Evolutionary conservation across 1,140 invertebrate species (phyloP).

Genomic region (Drosophila nasuta): DNA sequence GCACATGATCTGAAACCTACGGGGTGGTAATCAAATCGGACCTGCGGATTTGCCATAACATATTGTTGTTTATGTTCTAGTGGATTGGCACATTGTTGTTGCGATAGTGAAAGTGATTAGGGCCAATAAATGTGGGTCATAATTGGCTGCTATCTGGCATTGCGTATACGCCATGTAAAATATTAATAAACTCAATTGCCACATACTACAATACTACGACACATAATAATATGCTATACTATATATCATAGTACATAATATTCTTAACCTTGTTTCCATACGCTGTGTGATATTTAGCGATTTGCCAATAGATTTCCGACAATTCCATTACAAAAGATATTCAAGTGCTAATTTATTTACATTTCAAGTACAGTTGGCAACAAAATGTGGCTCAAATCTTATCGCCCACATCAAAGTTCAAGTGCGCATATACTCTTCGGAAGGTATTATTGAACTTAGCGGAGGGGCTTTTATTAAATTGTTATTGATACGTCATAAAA

Average conservation of each 20-base stretch:
- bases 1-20: slow-evolving; percentile 55
- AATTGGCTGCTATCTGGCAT: slow-evolving; percentile 9
- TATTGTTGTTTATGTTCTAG: slow-evolving; percentile 9
- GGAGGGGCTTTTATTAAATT: slow-evolving; percentile 18
- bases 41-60: slow-evolving; percentile 28
- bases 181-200: slow-evolving; percentile 8
- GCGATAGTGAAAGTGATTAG: slow-evolving; percentile 47
- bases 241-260: background rate
- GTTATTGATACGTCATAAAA: slow-evolving; percentile 23
- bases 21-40: slow-evolving; percentile 37
- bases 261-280: slow-evolving; percentile 15
- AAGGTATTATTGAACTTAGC: slow-evolving; percentile 17
- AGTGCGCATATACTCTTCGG: slow-evolving; percentile 29
- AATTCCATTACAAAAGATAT: slow-evolving; percentile 5
- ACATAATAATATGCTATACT: background rate
- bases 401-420: slow-evolving; percentile 74
- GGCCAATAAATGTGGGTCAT: slow-evolving; percentile 16
- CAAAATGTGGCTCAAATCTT: slow-evolving; percentile 62
- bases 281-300: slow-evolving; percentile 44
- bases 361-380: slow-evolving; percentile 61
- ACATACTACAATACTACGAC: slow-evolving; percentile 22
- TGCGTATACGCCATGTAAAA: slow-evolving; percentile 29
- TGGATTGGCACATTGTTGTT: slow-evolving; percentile 28
- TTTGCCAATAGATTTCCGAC: background rate
- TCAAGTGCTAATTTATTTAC: slow-evolving; percentile 13